Evolutionary conservation across 1,140 invertebrate species (phyloP).

Genomic region (Metaphire vulgaris): DNA sequence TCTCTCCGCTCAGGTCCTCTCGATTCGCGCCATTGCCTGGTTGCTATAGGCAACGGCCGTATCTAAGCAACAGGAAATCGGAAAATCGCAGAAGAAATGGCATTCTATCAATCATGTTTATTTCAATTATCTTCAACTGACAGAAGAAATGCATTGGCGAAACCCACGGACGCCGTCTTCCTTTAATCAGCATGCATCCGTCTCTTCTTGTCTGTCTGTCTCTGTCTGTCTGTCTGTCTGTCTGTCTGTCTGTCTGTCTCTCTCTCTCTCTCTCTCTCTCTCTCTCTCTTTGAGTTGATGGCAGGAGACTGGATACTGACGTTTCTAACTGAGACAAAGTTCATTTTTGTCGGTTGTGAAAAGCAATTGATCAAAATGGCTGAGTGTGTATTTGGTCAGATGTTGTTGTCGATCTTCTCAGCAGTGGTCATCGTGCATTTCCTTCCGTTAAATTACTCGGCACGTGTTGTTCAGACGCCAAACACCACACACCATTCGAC

Average conservation of each 20-base stretch:
- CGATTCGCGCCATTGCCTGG: neutral
- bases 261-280: constrained; percentile 1
- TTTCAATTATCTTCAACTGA: too few relatives aligned
- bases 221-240: neutral
- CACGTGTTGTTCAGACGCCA: too few relatives aligned
- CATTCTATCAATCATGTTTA: too few relatives aligned
- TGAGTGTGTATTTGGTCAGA: too few relatives aligned
- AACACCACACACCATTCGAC: too few relatives aligned
- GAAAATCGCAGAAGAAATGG: too few relatives aligned
- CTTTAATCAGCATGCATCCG: neutral
- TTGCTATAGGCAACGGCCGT: neutral
- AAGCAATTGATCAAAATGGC: too few relatives aligned
- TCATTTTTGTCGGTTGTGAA: too few relatives aligned
- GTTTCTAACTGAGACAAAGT: too few relatives aligned
- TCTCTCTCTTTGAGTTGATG: neutral
- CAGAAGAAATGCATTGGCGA: neutral
- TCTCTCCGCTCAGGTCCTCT: neutral
- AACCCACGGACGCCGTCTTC: neutral
- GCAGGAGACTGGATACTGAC: too few relatives aligned
- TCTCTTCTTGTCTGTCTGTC: neutral
- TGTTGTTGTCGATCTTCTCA: too few relatives aligned
- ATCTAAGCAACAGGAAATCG: neutral
- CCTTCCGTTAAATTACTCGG: neutral
- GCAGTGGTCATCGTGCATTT: neutral
- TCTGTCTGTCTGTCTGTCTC: neutral